Base-by-base conservation (phyloP, 1,140 invertebrate genomes). In the Apis laboriosa region DNA sequence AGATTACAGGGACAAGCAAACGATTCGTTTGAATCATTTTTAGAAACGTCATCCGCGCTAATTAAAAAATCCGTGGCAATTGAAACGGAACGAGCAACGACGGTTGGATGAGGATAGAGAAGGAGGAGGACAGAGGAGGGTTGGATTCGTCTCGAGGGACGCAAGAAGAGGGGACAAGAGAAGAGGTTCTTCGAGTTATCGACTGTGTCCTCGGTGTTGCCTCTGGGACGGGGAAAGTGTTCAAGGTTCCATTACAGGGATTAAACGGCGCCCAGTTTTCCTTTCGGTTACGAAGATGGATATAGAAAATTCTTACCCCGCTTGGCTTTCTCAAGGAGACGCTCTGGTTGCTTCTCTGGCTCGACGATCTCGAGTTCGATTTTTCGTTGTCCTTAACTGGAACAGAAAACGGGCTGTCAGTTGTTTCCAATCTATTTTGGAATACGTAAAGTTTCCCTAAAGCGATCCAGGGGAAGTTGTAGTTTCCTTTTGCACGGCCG, bases 301-400 rank as follows among this genome's bases (percentile, higher is more conserved):
- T 43, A 7, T 5, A 7, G 5, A 7, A 4, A 17, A n/a, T 80
- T 92, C 94, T 94, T 92, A 95, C 94, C 86, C 94, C 92, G 56
- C 94, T 90, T 51, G 93, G 89, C 91, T 95, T 95, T 58, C 94
- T 92, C 60, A 93, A 88, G 2, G 93, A 93, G 28, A 90, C 87
- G 84, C 90, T 92, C 56, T 94, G 94, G 86, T 87, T 92, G 80
- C 90, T 93, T 88, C 87, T 93, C 86, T 93, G 93, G 90, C 88
- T 93, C 49, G 88, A 82, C 64, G 92, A 89, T 88, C 92, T 90
- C 77, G 93, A 92, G 87, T 89, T 91, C 77, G 88, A 81, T 91
- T 93, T 94, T 60, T 94, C 93, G 28, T 56, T 66, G 82, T 95
- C 94, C 90, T 94, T 95, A 73, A 92, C 94, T 95, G 91, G 61